These are phyloP conservation scores for Lepisosteus osseus DNA, from an alignment of 2,113 vertebrate species.

Conservation along the genomic window DNA sequence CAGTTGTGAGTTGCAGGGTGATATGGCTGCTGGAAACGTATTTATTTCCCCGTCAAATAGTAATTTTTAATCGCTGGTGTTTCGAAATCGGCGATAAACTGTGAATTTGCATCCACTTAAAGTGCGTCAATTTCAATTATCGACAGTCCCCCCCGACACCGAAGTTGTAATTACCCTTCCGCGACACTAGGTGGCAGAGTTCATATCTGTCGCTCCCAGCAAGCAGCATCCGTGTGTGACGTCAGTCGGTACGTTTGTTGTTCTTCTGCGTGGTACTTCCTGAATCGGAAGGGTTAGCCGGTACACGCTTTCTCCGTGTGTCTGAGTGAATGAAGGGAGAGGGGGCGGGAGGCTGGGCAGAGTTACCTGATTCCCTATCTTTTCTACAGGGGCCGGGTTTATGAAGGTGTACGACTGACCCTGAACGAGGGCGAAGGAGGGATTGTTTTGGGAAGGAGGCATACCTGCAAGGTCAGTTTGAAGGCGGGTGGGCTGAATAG, in stretches of 20 bases:
- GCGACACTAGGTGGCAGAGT: slow-evolving; percentile 4
- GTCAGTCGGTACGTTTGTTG: neutral
- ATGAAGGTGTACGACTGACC: slow-evolving; percentile 17
- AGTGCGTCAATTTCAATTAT: too few relatives aligned
- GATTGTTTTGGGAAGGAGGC: neutral
- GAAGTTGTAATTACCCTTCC: neutral
- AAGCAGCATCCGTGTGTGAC: neutral
- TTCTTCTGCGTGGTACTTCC: neutral
- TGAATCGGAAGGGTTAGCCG: neutral
- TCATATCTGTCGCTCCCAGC: neutral
- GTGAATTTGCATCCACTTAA: too few relatives aligned
- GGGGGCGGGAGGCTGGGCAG: slow-evolving; percentile 18
- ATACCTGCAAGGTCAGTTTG: slow-evolving; percentile 63
- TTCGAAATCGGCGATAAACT: too few relatives aligned
- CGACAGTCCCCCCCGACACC: too few relatives aligned
- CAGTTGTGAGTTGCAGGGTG: too few relatives aligned
- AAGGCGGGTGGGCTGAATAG: slow-evolving; percentile 29
- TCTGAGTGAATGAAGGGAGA: slow-evolving; percentile 39
- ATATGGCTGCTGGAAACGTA: too few relatives aligned
- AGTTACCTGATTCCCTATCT: slow-evolving; percentile 40
- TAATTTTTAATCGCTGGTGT: too few relatives aligned
- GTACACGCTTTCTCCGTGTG: slow-evolving; percentile 14
- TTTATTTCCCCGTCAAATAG: too few relatives aligned
- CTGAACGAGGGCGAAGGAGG: slow-evolving; percentile 40
- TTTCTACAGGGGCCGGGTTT: slow-evolving; percentile 14